phyloP scores from a whole-genome alignment of 1,140 invertebrate genomes.

The Orchesella cincta region DNA sequence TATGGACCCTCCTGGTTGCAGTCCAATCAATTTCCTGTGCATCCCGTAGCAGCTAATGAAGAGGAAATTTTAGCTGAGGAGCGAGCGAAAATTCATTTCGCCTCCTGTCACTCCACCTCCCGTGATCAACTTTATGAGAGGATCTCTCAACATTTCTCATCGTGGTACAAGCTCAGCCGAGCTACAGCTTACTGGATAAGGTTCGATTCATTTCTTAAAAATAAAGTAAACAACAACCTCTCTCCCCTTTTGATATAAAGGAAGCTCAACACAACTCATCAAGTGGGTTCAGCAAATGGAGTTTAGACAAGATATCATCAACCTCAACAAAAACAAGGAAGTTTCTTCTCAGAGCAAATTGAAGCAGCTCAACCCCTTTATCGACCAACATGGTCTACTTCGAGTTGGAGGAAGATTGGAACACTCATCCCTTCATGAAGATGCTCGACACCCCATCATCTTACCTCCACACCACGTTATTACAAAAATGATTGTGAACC shows the following conservation, averaged over 20 bases:
- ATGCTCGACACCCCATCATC: background rate
- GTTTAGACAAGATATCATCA: background rate
- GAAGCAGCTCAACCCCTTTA: slow-evolving; percentile 16
- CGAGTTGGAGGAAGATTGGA: slow-evolving; percentile 47
- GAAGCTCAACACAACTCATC: background rate
- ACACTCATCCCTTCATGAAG: slow-evolving; percentile 28
- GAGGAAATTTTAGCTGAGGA: too few species aligned
- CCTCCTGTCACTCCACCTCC: background rate
- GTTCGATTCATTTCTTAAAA: too few species aligned
- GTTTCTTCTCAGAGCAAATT: background rate
- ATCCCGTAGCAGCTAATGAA: background rate
- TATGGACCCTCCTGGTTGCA: background rate
- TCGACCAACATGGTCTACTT: slow-evolving; percentile 44
- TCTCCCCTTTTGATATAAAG: background rate
- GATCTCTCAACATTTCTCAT: background rate
- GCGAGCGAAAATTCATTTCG: background rate
- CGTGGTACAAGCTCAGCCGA: background rate
- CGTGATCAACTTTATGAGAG: background rate
- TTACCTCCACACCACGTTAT: slow-evolving; percentile 37
- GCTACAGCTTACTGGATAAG: background rate
- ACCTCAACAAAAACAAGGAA: background rate
- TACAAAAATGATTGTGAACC: slow-evolving; percentile 47
- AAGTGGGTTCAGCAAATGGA: background rate
- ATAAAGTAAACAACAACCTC: too few species aligned
- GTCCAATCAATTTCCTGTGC: background rate